Base-by-base conservation (phyloP, 1,140 invertebrate genomes). In the Bemisia tabaci region DNA sequence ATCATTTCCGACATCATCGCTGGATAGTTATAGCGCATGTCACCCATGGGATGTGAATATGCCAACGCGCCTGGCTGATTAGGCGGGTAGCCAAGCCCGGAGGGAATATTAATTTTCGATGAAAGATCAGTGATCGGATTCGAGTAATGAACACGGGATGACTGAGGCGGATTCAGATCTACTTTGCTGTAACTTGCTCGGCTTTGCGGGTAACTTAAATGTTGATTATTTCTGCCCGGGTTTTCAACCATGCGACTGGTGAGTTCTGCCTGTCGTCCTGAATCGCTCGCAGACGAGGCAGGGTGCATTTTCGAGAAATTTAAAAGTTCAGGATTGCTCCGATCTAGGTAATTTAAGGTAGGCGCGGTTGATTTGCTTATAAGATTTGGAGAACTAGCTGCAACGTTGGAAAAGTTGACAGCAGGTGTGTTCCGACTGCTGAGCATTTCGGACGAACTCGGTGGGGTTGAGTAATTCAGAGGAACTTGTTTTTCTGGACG, bases 91-190 rank as follows among this genome's bases (percentile, higher is more conserved):
- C 33, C 33, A 48, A 48, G 33, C 17, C 33, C 33, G 9, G 68
- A 67, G 26, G 65, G 66, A 23, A 39, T 65, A 64, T 64, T 71
- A 1, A 60, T 60, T 70, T 71, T 71, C 25, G 23, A 12, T 12
- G 58, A 17, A 12, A 67, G 23, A 61, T 60, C 59, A 60, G 58
- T 2, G 60, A 39, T 62, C 48, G 62, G 12, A 62, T 68, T 68
- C 21, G 68, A 66, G 60, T 66, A 68, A 63, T 68, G 65, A 58
- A 68, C 59, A 24, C 64, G 68, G 1, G 64, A 22, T 17, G 67
- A 60, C 60, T 59, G 66, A 26, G 12, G 66, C 26, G 11, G 61
- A n/a, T n/a, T n/a, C 2, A 25, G 27, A 59, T 17, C 61, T 27
- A 59, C 58, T 67, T 22, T 33, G 22, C 26, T 60, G 33, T 48